Percentiles rank a stretch among this genome's conserved stretches.
Evolutionary conservation across 2,797 vertebrate genomes (phyloP).

Genomic region (Coluber constrictor): DNA sequence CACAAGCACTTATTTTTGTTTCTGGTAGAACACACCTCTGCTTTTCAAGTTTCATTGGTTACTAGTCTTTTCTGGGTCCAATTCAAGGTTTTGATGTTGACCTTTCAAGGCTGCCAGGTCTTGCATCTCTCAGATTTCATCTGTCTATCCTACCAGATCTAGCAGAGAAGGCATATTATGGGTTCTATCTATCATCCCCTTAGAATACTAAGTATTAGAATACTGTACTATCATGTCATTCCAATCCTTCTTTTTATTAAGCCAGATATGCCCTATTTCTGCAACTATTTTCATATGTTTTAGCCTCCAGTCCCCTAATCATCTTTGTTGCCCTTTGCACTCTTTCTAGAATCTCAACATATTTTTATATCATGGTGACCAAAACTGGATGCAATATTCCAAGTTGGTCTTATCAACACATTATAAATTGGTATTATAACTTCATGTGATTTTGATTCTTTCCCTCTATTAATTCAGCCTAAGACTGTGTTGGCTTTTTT

Average conservation of each 20-base stretch:
- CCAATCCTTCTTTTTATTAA: too few species aligned
- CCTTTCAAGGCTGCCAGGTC: neutral
- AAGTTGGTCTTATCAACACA: too few species aligned
- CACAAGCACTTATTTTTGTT: neutral
- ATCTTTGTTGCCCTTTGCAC: too few species aligned
- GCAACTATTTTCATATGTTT: too few species aligned
- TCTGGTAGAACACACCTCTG: neutral
- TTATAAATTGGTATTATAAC: neutral
- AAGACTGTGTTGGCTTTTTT: neutral
- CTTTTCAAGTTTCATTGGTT: neutral
- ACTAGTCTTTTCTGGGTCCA: neutral
- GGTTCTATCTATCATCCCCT: neutral
- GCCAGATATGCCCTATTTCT: too few species aligned
- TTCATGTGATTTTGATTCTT: neutral
- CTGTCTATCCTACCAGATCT: neutral
- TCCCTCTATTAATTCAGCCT: neutral
- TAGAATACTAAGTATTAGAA: neutral
- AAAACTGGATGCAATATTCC: too few species aligned
- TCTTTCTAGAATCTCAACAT: too few species aligned
- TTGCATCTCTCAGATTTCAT: neutral
- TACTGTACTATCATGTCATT: neutral
- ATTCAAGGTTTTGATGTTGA: neutral
- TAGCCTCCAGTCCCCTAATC: too few species aligned
- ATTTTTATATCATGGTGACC: too few species aligned
- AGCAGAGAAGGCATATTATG: neutral